Evolutionary conservation across 2,888 invertebrate genomes (phyloP).

Genomic region (Hetaerina titia): DNA sequence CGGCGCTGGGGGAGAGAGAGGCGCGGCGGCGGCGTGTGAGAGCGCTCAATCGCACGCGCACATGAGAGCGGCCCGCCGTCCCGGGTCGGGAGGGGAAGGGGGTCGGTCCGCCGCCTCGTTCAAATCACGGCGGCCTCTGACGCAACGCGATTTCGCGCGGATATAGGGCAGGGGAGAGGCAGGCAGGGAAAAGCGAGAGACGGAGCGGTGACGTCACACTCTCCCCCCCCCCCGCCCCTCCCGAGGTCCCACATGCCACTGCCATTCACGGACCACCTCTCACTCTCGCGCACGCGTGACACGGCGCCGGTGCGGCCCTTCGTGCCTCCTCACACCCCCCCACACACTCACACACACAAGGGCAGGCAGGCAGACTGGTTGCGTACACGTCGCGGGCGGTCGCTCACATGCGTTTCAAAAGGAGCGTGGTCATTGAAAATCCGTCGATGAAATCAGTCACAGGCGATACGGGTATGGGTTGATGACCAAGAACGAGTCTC

Average conservation of each 20-base stretch:
- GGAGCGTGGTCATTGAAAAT: no score
- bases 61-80: not conserved
- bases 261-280: slow-evolving; percentile 11
- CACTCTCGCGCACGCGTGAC: not conserved
- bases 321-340: not conserved
- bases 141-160: slow-evolving; percentile 62
- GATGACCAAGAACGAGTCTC: no score
- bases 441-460: no score
- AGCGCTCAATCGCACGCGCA: not conserved
- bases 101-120: not conserved
- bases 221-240: not conserved
- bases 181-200: slow-evolving; percentile 47
- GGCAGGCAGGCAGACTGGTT: no score
- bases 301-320: not conserved
- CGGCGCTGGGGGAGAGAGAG: not conserved
- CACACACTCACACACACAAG: not conserved
- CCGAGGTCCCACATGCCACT: not conserved
- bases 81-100: not conserved
- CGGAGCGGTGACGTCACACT: slow-evolving; percentile 57
- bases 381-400: no score
- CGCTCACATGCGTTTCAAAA: no score
- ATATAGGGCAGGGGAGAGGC: slow-evolving; percentile 51
- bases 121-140: slow-evolving; percentile 63
- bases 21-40: not conserved
- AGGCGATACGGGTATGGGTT: no score